Percentiles rank a stretch among this genome's conserved stretches.
Evolutionary conservation across 2,113 vertebrate species (phyloP).

Genomic region (Vulpes ferrilata): DNA sequence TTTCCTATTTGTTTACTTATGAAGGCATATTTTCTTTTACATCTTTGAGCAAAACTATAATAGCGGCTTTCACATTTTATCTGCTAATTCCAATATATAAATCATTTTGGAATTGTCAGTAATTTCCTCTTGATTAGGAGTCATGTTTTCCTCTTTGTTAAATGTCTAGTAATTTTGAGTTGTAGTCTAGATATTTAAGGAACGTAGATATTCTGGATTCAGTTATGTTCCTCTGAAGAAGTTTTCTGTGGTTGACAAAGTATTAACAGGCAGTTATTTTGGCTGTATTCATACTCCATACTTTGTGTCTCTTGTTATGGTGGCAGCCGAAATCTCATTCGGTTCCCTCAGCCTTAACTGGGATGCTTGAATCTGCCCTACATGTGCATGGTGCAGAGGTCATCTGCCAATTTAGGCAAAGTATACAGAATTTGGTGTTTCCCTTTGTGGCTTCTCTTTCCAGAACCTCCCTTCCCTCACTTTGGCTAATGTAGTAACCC

Average conservation of each 20-base stretch:
- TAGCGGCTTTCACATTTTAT: neutral
- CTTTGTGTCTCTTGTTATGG: neutral
- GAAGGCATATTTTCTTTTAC: neutral
- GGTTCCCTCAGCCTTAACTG: neutral
- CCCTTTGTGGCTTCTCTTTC: neutral
- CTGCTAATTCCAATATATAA: neutral
- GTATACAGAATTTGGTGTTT: neutral
- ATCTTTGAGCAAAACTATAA: neutral
- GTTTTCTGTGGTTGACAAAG: neutral
- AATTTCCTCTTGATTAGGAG: neutral
- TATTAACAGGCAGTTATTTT: neutral
- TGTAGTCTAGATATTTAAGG: neutral
- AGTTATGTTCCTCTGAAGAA: neutral
- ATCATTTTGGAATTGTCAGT: neutral
- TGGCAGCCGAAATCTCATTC: neutral
- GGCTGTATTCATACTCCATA: no score
- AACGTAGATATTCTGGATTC: neutral
- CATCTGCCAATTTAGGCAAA: neutral
- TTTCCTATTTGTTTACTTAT: neutral
- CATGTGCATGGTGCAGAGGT: neutral
- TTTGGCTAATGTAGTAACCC: neutral
- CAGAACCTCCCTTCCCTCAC: neutral
- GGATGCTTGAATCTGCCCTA: neutral
- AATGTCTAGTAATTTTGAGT: neutral
- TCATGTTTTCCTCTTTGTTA: conserved; percentile 2